phyloP scores from a whole-genome alignment of 2,888 invertebrate genomes.

The Esperia sulphurella region DNA sequence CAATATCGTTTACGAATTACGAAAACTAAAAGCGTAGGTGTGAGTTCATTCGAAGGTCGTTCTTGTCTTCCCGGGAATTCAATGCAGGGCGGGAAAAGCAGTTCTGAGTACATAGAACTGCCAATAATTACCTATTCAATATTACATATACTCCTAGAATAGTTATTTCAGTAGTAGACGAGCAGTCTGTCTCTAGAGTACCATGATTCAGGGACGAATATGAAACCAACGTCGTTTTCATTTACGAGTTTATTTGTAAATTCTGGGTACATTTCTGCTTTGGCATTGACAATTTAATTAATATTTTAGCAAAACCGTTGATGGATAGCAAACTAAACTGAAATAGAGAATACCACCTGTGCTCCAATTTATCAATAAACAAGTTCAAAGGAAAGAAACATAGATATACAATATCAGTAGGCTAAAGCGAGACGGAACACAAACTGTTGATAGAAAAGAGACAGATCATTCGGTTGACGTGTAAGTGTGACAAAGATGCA shows the following conservation, averaged over 20 bases:
- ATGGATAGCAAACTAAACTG: conserved; percentile 15
- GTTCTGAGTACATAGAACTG: too few species aligned
- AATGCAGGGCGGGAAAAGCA: conserved; percentile 30
- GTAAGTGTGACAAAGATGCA: conserved; percentile 40
- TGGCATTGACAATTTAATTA: too few species aligned
- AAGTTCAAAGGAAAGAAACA: conserved; percentile 39
- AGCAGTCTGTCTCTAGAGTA: conserved; percentile 37
- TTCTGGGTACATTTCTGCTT: neutral
- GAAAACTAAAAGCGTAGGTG: conserved; percentile 50
- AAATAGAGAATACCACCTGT: conserved; percentile 15
- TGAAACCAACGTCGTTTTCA: conserved; percentile 7
- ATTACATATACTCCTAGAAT: conserved; percentile 16
- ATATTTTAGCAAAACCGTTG: neutral
- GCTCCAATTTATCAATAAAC: conserved; percentile 49
- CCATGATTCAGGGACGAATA: conserved; percentile 33
- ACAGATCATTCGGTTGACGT: conserved; percentile 10
- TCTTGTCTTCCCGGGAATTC: conserved; percentile 65
- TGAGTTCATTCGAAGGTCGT: conserved; percentile 58
- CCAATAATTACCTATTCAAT: neutral
- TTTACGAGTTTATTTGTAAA: too few species aligned
- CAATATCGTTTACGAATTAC: conserved; percentile 37
- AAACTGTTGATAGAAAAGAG: conserved; percentile 49
- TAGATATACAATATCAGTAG: conserved; percentile 8
- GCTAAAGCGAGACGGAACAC: conserved; percentile 32
- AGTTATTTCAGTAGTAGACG: conserved; percentile 33